Evolutionary conservation across 2,797 vertebrate genomes (phyloP), one percentile per base, ranked within the genome.

Genomic region (Smutsia gigantea): DNA sequence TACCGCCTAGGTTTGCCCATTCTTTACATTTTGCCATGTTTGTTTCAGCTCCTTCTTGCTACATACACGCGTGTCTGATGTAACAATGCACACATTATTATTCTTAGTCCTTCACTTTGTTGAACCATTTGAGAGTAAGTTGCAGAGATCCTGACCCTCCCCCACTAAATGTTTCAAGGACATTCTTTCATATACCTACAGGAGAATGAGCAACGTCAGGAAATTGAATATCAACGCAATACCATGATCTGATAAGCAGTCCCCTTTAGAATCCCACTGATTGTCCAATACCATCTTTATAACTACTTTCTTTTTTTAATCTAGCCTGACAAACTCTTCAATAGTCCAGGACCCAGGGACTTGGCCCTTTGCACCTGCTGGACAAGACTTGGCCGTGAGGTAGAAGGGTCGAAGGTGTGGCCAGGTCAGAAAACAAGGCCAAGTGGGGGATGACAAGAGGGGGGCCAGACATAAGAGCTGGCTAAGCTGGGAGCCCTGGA

Each of bases 361-460:
- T 0, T 8, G n/a, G 75, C 46, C 34, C 61, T 13, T 59, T n/a
- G 10, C 46, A 4, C 1, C 7, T 3, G 2, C 18, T 39, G 34
- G 29, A 39, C n/a, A 84, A 53, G 31, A 68, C 51, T 42, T 53
- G 0, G 10, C 14, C 51, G 31, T 84, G 39, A 78, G 90, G 27
- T 42, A 92, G 83, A 61, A 8, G 7, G 29, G 66, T 75, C 53
- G 78, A 97, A 94, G 21, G 7, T 89, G 61, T 51, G 94, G 66
- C 77, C 69, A 63, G 34, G 64, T 95, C 75, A 91, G 94, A 86
- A 96, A 19, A 75, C 31, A 4, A 92, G 59, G 84, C 49, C 29
- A 39, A n/a, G 25, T 37, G 37, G 23, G 51, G 57, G 34, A 14
- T 51, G 63, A 72, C 57, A 25, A 11, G 25, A 37, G n/a, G 10